Percentiles rank a stretch among this genome's conserved stretches.
phyloP scores from a whole-genome alignment of 2,797 vertebrate genomes.

The Tamandua tetradactyla region DNA sequence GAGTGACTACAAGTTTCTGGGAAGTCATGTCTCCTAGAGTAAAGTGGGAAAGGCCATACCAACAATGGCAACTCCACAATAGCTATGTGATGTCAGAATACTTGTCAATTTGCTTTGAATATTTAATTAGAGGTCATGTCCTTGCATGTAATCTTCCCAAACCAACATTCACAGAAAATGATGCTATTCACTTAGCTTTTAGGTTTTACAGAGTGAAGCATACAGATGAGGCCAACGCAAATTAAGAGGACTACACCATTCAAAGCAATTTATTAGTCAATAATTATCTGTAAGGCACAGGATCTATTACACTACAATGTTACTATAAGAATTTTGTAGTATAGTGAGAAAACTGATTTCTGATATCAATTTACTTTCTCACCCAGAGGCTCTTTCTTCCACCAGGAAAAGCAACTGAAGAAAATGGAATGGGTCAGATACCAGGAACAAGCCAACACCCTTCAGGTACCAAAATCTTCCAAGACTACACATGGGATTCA shows the following conservation, averaged over 20 bases:
- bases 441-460: slow-evolving; percentile 61
- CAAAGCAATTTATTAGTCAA: slow-evolving; percentile 31
- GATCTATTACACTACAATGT: slow-evolving; percentile 10
- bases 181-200: slow-evolving; percentile 47
- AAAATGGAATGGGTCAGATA: slow-evolving; percentile 70
- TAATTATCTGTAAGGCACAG: neutral
- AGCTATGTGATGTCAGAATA: slow-evolving; percentile 41
- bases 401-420: slow-evolving; percentile 75
- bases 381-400: slow-evolving; percentile 77
- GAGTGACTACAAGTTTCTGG: slow-evolving; percentile 27
- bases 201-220: slow-evolving; percentile 37
- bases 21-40: slow-evolving; percentile 27
- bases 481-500: neutral
- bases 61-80: slow-evolving; percentile 23
- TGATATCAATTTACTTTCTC: slow-evolving; percentile 73
- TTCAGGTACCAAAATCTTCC: slow-evolving; percentile 71
- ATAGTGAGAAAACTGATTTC: slow-evolving; percentile 63
- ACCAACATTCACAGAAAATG: slow-evolving; percentile 53
- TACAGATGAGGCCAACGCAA: neutral
- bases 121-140: slow-evolving; percentile 31
- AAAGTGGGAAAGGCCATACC: slow-evolving; percentile 40
- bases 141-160: neutral
- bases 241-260: neutral
- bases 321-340: slow-evolving; percentile 31
- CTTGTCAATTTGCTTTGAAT: slow-evolving; percentile 59